phyloP scores from a whole-genome alignment of 2,797 vertebrate species.

The Peromyscus eremicus region DNA sequence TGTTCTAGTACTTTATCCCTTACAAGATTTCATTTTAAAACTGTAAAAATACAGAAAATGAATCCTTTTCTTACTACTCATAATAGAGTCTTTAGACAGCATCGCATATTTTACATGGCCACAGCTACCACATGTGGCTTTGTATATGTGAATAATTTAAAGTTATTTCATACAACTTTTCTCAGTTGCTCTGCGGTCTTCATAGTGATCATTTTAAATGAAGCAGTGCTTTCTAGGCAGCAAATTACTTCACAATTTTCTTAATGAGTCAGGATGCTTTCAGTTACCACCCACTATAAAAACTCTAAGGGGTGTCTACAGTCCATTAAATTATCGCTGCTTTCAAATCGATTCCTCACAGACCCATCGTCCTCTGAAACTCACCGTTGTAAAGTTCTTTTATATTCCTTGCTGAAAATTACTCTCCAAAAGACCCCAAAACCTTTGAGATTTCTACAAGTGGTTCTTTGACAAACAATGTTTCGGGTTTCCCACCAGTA shows the following conservation, averaged over 20 bases:
- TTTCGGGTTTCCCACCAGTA: background rate
- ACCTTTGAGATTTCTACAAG: background rate
- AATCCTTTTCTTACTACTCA: background rate
- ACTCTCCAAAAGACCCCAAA: slow-evolving; percentile 10
- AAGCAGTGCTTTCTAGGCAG: background rate
- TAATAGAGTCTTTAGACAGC: background rate
- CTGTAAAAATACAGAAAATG: background rate
- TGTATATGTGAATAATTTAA: background rate
- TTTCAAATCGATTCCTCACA: background rate
- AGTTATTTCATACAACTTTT: background rate
- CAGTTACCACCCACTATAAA: background rate
- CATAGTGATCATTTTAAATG: background rate
- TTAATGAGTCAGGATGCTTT: slow-evolving; percentile 10
- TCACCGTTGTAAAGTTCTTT: slow-evolving; percentile 31
- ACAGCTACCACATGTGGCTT: background rate
- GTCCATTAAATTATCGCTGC: slow-evolving; percentile 9
- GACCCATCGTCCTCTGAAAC: slow-evolving; percentile 41
- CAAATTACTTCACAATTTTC: background rate
- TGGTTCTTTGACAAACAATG: background rate
- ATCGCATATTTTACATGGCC: background rate
- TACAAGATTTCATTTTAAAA: background rate
- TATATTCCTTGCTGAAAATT: background rate
- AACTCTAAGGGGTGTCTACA: slow-evolving; percentile 6
- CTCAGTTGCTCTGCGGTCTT: background rate
- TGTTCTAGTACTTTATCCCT: background rate